Evolutionary conservation across 2,113 vertebrate species (phyloP), one percentile per base, ranked within the genome.

Genomic region (Nesogale talazaci): DNA sequence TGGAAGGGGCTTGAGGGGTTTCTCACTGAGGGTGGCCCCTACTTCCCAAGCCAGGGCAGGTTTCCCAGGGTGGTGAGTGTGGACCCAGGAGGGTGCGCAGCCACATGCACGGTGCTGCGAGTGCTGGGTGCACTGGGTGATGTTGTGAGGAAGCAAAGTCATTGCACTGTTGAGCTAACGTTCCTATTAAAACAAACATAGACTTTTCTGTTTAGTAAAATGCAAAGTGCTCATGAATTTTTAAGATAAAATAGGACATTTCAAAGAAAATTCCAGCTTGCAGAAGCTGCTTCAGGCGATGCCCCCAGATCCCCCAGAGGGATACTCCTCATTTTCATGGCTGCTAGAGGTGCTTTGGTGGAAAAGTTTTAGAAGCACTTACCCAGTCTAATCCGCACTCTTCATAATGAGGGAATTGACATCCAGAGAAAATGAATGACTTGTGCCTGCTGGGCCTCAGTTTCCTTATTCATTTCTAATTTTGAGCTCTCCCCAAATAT

Each of bases 121-220:
- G 74, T n/a, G 23, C 46, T 56, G 29, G 20, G 27, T 38, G 78
- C 80, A 27, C n/a, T 17, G 14, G 36, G 52, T 74, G 67, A 36
- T 81, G 74, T 92, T 83, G 85, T 87, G 46, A 88, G 78, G 79
- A 89, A 96, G 88, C 69, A 72, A 70, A 72, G 29, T 79, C 34
- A 59, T 70, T 87, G 76, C 40, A 87, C 69, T 91, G 2, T 23
- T 91, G 93, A 92, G 84, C 67, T 85, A 89, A 85, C 15, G 52
- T 52, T 91, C 70, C 52, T 61, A 61, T 82, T 91, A 92, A 92
- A 95, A 92, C 89, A 96, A 95, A 96, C 88, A 95, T 34, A 94
- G 78, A 85, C 87, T 92, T 94, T 88, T 70, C 91, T 94, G 91
- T 92, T 95, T 94, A 85, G 81, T 94, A 83, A 96, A 94, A 94